These are phyloP conservation scores for Atrichornis clamosus DNA, from an alignment of 2,113 vertebrate species.

Conservation along the genomic window DNA sequence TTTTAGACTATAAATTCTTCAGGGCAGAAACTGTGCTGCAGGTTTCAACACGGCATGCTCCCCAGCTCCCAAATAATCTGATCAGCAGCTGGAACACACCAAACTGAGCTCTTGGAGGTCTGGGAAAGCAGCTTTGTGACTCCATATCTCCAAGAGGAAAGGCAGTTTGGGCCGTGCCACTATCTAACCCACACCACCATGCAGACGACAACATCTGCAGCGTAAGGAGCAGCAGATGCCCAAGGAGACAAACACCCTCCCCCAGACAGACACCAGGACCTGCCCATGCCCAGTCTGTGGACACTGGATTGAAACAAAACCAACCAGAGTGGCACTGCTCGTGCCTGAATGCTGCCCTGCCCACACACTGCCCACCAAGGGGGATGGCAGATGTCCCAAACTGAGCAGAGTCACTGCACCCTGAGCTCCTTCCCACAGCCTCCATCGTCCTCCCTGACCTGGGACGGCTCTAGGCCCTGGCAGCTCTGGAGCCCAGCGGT, in stretches of 20 bases:
- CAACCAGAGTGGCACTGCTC: not conserved
- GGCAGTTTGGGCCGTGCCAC: rapidly evolving
- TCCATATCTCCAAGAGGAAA: not conserved
- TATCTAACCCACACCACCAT: not conserved
- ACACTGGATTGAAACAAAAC: rapidly evolving
- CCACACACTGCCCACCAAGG: rapidly evolving
- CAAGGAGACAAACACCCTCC: not conserved
- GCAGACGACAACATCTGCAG: not conserved
- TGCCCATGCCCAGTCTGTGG: rapidly evolving
- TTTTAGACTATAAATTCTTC: not conserved
- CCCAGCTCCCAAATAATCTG: not conserved
- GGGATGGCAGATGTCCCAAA: not conserved
- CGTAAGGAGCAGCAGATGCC: not conserved
- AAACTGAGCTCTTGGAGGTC: not conserved
- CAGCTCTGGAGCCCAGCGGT: not conserved
- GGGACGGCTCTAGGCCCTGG: rapidly evolving
- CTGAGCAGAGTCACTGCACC: rapidly evolving
- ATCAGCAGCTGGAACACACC: not conserved
- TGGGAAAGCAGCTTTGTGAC: not conserved
- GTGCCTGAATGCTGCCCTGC: not conserved
- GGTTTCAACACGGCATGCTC: rapidly evolving
- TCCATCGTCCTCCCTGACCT: not conserved
- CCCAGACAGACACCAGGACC: not conserved
- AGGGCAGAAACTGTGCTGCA: not conserved
- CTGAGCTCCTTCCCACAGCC: constrained; percentile 14